phyloP scores from a whole-genome alignment of 2,113 vertebrate species.

The Myrmecobius fasciatus region DNA sequence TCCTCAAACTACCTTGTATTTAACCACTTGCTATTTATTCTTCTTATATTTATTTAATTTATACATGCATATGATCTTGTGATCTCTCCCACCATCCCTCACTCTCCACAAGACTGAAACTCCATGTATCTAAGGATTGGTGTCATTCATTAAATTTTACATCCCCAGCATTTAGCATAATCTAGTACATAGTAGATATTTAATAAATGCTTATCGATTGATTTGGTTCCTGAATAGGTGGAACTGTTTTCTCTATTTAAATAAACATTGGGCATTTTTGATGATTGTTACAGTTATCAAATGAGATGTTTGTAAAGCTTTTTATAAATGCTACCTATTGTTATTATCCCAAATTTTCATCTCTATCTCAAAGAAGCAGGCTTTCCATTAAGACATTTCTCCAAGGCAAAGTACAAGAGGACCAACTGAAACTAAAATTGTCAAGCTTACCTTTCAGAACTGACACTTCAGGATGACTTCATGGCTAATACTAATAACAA shows the following conservation, averaged over 20 bases:
- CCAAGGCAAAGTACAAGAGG: not conserved
- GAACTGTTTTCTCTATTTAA: not conserved
- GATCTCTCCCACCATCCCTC: not conserved
- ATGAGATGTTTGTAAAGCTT: not conserved
- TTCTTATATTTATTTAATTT: not conserved
- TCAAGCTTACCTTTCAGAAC: not conserved
- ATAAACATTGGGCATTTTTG: not conserved
- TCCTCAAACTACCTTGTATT: not conserved
- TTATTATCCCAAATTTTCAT: not conserved
- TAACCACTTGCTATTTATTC: not conserved
- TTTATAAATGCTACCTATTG: not conserved
- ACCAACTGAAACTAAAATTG: not conserved
- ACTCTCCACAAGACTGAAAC: not conserved
- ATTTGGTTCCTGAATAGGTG: rapidly evolving
- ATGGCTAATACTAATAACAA: not conserved
- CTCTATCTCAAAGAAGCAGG: not conserved
- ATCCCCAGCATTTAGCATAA: not conserved
- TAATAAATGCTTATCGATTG: not conserved
- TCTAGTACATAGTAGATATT: not conserved
- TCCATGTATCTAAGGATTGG: not conserved
- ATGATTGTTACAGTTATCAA: not conserved
- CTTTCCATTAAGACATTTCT: not conserved
- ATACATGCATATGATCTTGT: not conserved
- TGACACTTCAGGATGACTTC: not conserved
- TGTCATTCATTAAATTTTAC: not conserved